Evolutionary conservation across 2,797 vertebrate species (phyloP).

Genomic region (Rallus crepitans): DNA sequence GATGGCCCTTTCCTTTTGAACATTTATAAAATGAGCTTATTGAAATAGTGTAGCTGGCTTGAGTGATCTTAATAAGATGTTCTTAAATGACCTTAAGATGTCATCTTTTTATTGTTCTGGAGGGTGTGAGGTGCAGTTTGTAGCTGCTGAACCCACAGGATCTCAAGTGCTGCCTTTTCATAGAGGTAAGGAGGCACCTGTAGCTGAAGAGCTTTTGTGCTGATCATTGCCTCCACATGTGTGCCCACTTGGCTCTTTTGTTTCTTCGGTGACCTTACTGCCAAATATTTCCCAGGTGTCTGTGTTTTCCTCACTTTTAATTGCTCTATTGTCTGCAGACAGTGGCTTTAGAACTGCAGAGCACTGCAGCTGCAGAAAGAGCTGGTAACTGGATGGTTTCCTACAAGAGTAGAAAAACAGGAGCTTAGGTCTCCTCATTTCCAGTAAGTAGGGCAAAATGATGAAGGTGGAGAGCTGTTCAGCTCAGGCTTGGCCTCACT

Average conservation of each 20-base stretch:
- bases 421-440: background rate
- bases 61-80: background rate
- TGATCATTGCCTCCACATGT: background rate
- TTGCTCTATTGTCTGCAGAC: background rate
- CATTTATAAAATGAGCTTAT: background rate
- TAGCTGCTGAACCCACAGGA: background rate
- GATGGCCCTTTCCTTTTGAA: background rate
- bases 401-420: background rate
- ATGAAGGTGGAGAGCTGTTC: background rate
- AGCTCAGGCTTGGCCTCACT: background rate
- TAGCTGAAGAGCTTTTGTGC: background rate
- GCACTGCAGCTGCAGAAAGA: background rate
- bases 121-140: background rate
- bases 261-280: background rate
- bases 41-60: background rate
- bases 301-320: background rate
- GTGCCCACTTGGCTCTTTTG: fast-evolving
- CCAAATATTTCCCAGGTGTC: background rate
- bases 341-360: background rate
- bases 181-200: background rate
- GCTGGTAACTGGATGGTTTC: background rate
- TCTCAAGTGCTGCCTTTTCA: background rate
- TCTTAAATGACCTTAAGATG: background rate
- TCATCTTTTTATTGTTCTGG: background rate
- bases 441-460: background rate